A percentile compares a stretch with the other conserved stretches of the same genome.
Evolutionary conservation across 1,140 invertebrate species (phyloP).

Genomic region (Matsumurasca onukii): DNA sequence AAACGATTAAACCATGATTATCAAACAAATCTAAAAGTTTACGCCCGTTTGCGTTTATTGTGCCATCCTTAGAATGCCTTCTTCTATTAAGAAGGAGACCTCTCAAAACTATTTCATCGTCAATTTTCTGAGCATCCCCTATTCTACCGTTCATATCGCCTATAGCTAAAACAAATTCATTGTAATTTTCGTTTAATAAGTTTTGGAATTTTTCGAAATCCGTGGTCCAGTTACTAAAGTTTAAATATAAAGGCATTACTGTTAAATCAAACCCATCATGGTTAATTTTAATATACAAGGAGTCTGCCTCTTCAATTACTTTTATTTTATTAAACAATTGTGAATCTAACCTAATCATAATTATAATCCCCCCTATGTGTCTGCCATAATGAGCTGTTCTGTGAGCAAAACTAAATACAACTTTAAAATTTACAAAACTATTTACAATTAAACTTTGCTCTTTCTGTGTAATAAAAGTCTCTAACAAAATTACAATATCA

Average conservation of each 20-base stretch:
- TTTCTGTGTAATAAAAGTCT: background rate
- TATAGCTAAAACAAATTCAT: background rate
- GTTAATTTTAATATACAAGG: background rate
- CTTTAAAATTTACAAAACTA: background rate
- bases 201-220: background rate
- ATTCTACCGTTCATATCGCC: background rate
- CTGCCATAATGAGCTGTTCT: background rate
- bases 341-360: background rate
- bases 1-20: too few relatives aligned
- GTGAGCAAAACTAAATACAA: background rate
- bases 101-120: too few relatives aligned
- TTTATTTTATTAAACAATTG: background rate
- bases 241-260: conserved; percentile 1
- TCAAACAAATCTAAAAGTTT: too few relatives aligned
- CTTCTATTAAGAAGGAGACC: too few relatives aligned
- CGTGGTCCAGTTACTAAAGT: background rate
- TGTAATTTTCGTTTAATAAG: background rate
- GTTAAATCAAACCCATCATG: background rate
- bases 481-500: conserved; percentile 14
- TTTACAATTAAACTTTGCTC: background rate
- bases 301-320: background rate
- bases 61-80: too few relatives aligned
- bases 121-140: background rate
- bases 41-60: too few relatives aligned
- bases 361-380: background rate